These are phyloP conservation scores for Cuculus canorus DNA, from an alignment of 2,797 vertebrate genomes.

Conservation along the genomic window DNA sequence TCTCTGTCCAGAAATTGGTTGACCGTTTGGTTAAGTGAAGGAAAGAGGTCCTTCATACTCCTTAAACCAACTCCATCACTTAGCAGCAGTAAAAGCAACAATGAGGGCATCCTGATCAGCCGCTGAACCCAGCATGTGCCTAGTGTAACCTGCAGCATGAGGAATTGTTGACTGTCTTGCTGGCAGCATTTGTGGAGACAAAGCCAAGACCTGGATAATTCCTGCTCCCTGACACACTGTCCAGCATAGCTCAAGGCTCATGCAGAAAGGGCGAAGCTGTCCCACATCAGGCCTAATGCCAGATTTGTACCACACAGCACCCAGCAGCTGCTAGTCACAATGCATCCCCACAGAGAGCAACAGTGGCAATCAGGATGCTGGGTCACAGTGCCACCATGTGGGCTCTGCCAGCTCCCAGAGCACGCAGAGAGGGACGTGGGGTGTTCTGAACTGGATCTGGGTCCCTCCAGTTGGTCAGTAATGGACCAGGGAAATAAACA, in stretches of 20 bases:
- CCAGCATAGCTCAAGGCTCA: not conserved
- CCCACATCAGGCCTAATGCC: not conserved
- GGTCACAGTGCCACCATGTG: slow-evolving; percentile 58
- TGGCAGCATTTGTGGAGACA: not conserved
- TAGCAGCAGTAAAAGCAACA: not conserved
- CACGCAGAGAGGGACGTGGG: not conserved
- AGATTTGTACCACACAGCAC: not conserved
- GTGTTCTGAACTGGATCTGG: not conserved
- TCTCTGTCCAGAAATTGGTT: not conserved
- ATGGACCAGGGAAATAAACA: not conserved
- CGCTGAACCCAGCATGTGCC: not conserved
- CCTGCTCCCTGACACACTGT: not conserved
- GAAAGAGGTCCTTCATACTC: not conserved
- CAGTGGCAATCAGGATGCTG: not conserved
- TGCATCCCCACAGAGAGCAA: not conserved
- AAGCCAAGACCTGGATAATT: not conserved
- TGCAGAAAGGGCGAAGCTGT: not conserved
- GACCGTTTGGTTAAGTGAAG: not conserved
- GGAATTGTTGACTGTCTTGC: not conserved
- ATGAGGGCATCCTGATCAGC: fast-evolving
- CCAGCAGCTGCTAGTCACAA: not conserved
- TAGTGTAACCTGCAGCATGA: not conserved
- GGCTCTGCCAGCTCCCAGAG: not conserved
- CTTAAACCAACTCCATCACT: not conserved
- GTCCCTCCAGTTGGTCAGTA: not conserved